phyloP scores from a whole-genome alignment of 2,888 invertebrate species.

The Halictus ligatus region DNA sequence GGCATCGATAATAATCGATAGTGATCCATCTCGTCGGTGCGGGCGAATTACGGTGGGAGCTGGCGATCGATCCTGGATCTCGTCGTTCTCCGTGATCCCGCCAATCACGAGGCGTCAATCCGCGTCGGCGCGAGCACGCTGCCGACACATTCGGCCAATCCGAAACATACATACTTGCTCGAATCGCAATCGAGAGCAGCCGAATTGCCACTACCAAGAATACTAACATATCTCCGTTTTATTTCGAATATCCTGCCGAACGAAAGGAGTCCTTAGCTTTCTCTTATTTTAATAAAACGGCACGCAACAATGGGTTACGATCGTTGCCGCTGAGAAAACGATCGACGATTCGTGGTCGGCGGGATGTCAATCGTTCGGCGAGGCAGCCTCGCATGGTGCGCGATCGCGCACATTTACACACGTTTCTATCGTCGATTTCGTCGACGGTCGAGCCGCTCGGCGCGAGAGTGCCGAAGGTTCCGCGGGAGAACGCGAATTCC shows the following conservation, averaged over 20 bases:
- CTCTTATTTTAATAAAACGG: not conserved
- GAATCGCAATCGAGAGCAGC: too few species aligned
- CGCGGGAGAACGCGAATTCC: conserved; percentile 5
- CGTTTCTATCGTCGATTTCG: not conserved
- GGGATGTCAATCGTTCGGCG: not conserved
- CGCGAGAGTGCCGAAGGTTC: not conserved
- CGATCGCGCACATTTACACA: not conserved
- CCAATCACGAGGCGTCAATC: too few species aligned
- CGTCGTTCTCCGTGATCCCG: too few species aligned
- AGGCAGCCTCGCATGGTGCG: not conserved
- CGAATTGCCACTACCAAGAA: not conserved
- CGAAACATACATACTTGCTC: too few species aligned
- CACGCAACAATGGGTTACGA: not conserved
- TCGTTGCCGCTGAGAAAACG: not conserved
- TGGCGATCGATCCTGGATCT: too few species aligned
- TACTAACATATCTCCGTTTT: not conserved
- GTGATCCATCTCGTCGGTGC: too few species aligned
- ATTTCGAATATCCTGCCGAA: not conserved
- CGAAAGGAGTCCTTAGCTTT: not conserved
- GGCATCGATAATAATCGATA: too few species aligned
- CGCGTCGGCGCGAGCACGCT: too few species aligned
- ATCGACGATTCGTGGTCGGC: not conserved
- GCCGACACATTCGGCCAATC: too few species aligned
- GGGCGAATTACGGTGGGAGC: too few species aligned
- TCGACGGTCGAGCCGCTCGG: not conserved